Base-by-base conservation (phyloP, 2,888 invertebrate genomes). In the Ophraella communa region DNA sequence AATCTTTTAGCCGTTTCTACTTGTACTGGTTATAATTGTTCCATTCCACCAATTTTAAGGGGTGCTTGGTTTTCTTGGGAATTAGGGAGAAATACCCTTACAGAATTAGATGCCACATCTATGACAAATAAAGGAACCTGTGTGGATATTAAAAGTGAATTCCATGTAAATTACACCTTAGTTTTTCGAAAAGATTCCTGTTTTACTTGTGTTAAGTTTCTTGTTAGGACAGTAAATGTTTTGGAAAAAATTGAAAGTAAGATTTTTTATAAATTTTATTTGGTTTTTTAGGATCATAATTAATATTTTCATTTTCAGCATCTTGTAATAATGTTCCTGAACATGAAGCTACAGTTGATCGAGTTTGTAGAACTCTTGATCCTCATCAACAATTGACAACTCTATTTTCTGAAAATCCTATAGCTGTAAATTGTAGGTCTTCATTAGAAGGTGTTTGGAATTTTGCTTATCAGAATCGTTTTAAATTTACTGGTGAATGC, bases 381-480 rank as follows among this genome's bases (percentile, higher is more conserved):
- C 86, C 88, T 8, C 91, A 94, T 78, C 93, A 94, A 76, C 92
- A 94, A 74, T 83, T 94, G 3, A 88, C 91, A 54, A 95, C 96
- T 14, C 82, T 96, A 65, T 96, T 95, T 78, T 92, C 94, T 44
- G 94, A 95, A 77, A 95, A 95, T 83, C 92, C 91, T 81, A 89
- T 93, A 1, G 94, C 95, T 35, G 88, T 95, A 1, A 96, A 96
- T 82, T 96, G 96, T 77, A 87, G 96, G 65, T 95, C 96, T 2
- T 94, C 95, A 4, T 83, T 96, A 39, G 96, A 96, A 86, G 96
- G 96, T 61, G 95, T 96, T n/a, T 96, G 95, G 95, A 94, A 94
- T 75, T 96, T 96, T 85, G 91, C 93, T 1, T 83, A 82, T 64
- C 81, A 89, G 85, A 95, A 95, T 81, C 87, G 93, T 68, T 94